Evolutionary conservation across 1,140 invertebrate genomes (phyloP).

Genomic region (Scaptomyza graminum): DNA sequence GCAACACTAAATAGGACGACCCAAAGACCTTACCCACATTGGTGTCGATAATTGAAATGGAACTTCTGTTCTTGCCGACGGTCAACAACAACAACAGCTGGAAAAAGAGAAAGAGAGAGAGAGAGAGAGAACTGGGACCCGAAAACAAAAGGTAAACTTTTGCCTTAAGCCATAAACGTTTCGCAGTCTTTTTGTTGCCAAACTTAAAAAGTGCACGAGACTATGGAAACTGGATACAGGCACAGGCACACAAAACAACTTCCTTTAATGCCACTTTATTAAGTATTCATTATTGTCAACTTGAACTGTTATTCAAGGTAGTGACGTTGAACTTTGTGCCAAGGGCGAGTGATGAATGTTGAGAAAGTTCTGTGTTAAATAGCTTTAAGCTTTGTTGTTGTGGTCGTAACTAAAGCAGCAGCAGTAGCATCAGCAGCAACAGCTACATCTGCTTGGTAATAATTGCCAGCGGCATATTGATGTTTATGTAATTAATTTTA

Average conservation of each 20-base stretch:
- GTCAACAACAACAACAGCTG: constrained; percentile 14
- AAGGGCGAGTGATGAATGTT: constrained; percentile 7
- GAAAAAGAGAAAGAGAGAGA: constrained; percentile 10
- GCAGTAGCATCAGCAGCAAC: not conserved
- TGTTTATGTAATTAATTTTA: constrained; percentile 80
- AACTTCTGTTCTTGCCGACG: constrained; percentile 38
- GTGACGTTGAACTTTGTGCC: not conserved
- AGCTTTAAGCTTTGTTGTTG: constrained; percentile 34
- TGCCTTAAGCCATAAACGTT: constrained; percentile 45
- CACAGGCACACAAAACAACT: constrained; percentile 22
- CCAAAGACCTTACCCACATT: constrained; percentile 41
- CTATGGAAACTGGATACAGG: constrained; percentile 27
- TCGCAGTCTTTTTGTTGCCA: constrained; percentile 47
- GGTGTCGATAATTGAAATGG: constrained; percentile 75
- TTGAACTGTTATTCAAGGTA: constrained; percentile 39
- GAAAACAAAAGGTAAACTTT: constrained; percentile 74
- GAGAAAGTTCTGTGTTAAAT: constrained; percentile 22
- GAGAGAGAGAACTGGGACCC: constrained; percentile 7
- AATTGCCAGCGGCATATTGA: constrained; percentile 72
- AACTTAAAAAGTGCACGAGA: not conserved
- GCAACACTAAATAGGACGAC: constrained; percentile 54
- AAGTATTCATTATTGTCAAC: constrained; percentile 80
- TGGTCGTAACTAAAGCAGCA: constrained; percentile 3
- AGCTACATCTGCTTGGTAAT: constrained; percentile 47
- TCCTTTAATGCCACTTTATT: constrained; percentile 72